Base-by-base conservation (phyloP, 2,113 vertebrate genomes). In the Takifugu flavidus region DNA sequence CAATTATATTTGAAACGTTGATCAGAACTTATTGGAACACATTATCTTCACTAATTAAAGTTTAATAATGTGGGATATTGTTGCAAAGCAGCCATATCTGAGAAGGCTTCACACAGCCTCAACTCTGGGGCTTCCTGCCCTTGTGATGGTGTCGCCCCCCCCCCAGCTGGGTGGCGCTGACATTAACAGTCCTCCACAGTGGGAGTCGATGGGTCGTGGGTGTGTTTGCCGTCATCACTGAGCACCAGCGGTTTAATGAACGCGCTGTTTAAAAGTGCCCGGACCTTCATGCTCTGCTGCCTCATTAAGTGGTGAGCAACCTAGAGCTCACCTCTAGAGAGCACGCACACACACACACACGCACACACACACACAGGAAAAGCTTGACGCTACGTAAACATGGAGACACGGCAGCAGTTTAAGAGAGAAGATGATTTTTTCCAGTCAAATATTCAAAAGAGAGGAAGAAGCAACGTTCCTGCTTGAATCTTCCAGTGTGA, bases 201-300 rank as follows among this genome's bases (percentile, higher is more conserved):
- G 85, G 87, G 81, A 85, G 84, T 81, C 62, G 49, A 58, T 63
- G 74, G 88, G 84, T 89, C 85, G 84, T 65, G 75, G 72, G 72
- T 76, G 88, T 77, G 87, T 89, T 85, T 87, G 77, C 87, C 67
- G 87, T 87, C 84, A 84, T 87, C 88, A 90, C 90, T 89, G 88
- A 89, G 87, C 88, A 86, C 82, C 86, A 86, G 79, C 82, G 82
- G 87, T 88, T 88, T 91, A 91, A 92, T 90, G 86, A 90, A 91
- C 81, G 75, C 77, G 49, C 77, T 79, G 73, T 90, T 91, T 89
- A 88, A 85, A 81, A 89, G 82, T 74, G 86, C 88, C 89, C 90
- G 91, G 91, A 89, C 90, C 90, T 92, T 91, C 87, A 91, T 83
- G 89, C 88, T 87, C 82, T 49, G 62, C 72, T 56, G 90, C 87